phyloP scores from a whole-genome alignment of 1,140 invertebrate genomes.

The Gryllus bimaculatus region DNA sequence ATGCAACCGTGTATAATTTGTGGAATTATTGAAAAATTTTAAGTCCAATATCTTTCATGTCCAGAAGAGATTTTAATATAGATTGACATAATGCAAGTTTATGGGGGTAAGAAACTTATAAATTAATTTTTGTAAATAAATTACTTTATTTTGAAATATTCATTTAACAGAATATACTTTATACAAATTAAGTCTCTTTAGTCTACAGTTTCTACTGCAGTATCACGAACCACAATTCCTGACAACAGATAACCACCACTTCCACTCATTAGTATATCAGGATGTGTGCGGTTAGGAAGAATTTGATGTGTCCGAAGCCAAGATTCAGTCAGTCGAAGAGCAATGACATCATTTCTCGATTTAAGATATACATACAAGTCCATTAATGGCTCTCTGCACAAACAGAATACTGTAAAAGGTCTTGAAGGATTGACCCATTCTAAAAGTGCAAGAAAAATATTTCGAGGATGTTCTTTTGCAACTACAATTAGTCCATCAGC shows the following conservation, averaged over 20 bases:
- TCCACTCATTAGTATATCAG: constrained; percentile 65
- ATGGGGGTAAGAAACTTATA: too few relatives aligned
- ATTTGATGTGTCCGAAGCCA: constrained; percentile 88
- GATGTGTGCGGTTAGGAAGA: constrained; percentile 72
- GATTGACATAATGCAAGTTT: not conserved
- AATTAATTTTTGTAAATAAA: too few relatives aligned
- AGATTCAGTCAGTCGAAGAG: constrained; percentile 69
- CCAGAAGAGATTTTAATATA: not conserved
- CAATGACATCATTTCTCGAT: constrained; percentile 52
- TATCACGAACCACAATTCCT: constrained; percentile 40
- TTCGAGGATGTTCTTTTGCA: constrained; percentile 73
- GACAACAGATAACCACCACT: constrained; percentile 64
- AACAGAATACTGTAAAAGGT: constrained; percentile 75
- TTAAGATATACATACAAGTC: constrained; percentile 71
- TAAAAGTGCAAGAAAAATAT: constrained; percentile 63
- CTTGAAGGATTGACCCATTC: constrained; percentile 64
- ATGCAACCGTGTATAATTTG: too few relatives aligned
- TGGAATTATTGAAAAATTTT: not conserved
- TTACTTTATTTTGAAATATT: not conserved
- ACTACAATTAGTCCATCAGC: constrained; percentile 72
- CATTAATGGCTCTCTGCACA: constrained; percentile 67
- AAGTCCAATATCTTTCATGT: not conserved
- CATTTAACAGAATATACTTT: too few relatives aligned
- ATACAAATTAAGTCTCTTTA: not conserved
- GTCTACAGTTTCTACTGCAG: not conserved